Evolutionary conservation across 2,113 vertebrate species (phyloP), one percentile per base, ranked within the genome.

Genomic region (Lates calcarifer): DNA sequence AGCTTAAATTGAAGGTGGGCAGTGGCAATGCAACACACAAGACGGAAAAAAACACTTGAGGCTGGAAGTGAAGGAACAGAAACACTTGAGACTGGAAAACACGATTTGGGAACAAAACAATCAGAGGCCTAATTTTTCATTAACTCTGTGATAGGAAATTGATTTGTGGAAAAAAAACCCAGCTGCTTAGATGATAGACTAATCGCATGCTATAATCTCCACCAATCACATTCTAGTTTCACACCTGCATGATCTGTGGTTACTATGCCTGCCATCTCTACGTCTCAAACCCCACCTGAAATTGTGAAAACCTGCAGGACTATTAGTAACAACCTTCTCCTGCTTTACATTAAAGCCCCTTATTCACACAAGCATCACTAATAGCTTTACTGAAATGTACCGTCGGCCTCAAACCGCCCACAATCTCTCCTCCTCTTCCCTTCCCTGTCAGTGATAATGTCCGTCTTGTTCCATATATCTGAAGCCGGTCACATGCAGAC

Each of bases 301-400:
- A 71, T 17, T 37, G 65, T 64, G n/a, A 63, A 57, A 72, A 60
- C 72, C 70, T 74, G 75, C 70, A 29, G 78, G 76, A 79, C 74
- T 70, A 51, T 60, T 31, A 53, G 64, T 24, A 69, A 15, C 47
- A 14, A 60, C 64, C 10, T 63, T 66, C 39, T 66, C 72, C 76
- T 74, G 76, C 74, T 84, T 87, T 83, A 84, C 73, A 87, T 86
- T 86, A 84, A 82, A 83, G 31, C 43, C 53, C 68, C n/a, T 72
- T 79, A 89, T 89, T 87, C 82, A 87, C 82, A 86, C 74, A 84
- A 85, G 88, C 85, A 47, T 82, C 67, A 49, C 89, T 87, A 89
- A 90, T 79, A 71, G 85, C 83, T 81, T 82, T 68, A 74, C 56
- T 72, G 74, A 85, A 87, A 75, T 58, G 28, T 70, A 53, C 83